A percentile compares a stretch with the other conserved stretches of the same genome.
Conservation (phyloP, 2,113 vertebrate genomes). For the Glaucidium brasilianum region DNA sequence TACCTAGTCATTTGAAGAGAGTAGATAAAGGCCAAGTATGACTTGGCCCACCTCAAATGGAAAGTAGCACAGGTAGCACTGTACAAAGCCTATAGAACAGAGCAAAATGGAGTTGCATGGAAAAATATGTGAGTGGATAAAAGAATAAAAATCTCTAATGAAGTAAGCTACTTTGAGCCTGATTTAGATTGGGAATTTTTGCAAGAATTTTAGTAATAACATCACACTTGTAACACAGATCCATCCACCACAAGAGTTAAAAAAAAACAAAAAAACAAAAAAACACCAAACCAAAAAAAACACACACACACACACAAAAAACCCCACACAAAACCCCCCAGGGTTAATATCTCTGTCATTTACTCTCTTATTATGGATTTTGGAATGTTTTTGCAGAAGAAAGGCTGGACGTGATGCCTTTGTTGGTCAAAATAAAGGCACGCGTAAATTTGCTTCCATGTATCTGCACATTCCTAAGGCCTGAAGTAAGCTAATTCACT, state of each 20-base stretch:
- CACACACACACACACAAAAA: no score
- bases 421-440: not conserved
- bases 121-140: not conserved
- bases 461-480: not conserved
- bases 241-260: not conserved
- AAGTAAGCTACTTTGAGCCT: rapidly evolving
- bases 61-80: not conserved
- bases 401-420: not conserved
- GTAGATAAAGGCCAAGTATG: not conserved
- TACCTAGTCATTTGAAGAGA: not conserved
- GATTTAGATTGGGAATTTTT: not conserved
- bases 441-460: not conserved
- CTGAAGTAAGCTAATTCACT: not conserved
- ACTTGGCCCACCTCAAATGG: not conserved
- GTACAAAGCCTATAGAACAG: not conserved
- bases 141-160: not conserved
- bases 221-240: not conserved
- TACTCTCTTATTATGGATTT: not conserved
- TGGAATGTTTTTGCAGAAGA: not conserved
- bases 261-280: not conserved
- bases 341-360: not conserved
- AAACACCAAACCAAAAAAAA: no score
- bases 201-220: not conserved
- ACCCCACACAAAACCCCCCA: no score
- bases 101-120: not conserved